Base-by-base conservation (phyloP, 1,140 invertebrate genomes). In the Conus betulinus region DNA sequence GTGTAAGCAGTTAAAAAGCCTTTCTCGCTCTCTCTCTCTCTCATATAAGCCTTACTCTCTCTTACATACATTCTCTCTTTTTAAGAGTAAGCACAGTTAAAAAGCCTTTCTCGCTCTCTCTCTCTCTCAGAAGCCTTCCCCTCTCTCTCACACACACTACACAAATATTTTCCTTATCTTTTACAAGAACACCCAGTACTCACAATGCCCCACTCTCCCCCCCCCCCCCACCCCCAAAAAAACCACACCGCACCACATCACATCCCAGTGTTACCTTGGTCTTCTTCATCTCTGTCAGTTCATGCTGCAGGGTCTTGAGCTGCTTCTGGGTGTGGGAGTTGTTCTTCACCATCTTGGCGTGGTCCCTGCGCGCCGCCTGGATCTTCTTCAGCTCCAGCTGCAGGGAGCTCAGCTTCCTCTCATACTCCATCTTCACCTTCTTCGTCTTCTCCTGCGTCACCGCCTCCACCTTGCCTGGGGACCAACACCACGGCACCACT, bases 401-500 rank as follows among this genome's bases (percentile, higher is more conserved):
- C 97, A 99, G 97, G 25, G 96, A 96, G 27, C 95, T 95, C 15
- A 99, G 95, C 93, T 98, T 98, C 84, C 97, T 97, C 93, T 99
- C 98, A 95, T 99, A 99, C 90, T 99, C 98, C 60, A 98, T 97
- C 91, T 97, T 97, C 17, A 99, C 96, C 93, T 98, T 98, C 91
- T 98, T 97, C 8, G 97, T 96, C 94, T 97, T 98, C 82, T 98
- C 98, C 8, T 84, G 87, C 60, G 90, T 88, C 71, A 27, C 51
- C 39, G 74, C 67, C 52, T 87, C 85, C 10, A 87, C n/a, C 53
- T 87, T 67, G 71, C 74, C 85, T 87, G 85, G 8, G n/a, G 57
- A 60, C 39, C 39, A 39, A 39, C 39, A 60, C 57, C 57, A 60
- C 57, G 57, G 57, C 57, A 60, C 57, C 8, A 60, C 8, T 60